Evolutionary conservation across 2,888 invertebrate genomes (phyloP).

Genomic region (Plutella xylostella): DNA sequence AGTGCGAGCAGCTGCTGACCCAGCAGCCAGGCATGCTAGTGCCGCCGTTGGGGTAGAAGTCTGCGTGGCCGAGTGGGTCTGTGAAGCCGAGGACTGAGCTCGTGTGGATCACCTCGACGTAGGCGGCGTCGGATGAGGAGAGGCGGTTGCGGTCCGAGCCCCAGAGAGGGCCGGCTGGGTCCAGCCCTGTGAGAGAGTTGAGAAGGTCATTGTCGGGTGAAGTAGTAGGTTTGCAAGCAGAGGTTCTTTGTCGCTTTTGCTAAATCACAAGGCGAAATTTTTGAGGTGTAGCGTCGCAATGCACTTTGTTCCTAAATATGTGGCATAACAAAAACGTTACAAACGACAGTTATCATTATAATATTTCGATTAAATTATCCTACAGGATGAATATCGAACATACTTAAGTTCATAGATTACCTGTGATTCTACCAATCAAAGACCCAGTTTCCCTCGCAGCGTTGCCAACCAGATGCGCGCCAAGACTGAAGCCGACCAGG

Average conservation of each 20-base stretch:
- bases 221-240: no score
- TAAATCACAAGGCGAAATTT: no score
- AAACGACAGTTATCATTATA: no score
- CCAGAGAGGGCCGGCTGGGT: constrained; percentile 54
- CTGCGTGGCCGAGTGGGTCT: constrained; percentile 38
- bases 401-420: no score
- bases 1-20: constrained; percentile 38
- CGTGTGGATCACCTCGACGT: constrained; percentile 56
- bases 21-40: constrained; percentile 45
- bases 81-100: constrained; percentile 33
- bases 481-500: constrained; percentile 55
- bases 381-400: no score
- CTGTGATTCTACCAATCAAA: constrained; percentile 39
- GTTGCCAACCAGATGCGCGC: constrained; percentile 49
- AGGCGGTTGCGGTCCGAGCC: constrained; percentile 28
- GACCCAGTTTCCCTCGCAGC: constrained; percentile 37
- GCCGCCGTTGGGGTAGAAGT: constrained; percentile 57
- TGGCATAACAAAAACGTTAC: no score
- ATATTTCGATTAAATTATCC: no score
- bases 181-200: constrained; percentile 32
- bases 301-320: no score
- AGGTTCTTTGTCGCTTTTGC: no score
- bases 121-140: constrained; percentile 31
- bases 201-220: no score
- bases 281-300: no score